phyloP scores from a whole-genome alignment of 2,797 vertebrate species.

The Cirrhinus molitorella region DNA sequence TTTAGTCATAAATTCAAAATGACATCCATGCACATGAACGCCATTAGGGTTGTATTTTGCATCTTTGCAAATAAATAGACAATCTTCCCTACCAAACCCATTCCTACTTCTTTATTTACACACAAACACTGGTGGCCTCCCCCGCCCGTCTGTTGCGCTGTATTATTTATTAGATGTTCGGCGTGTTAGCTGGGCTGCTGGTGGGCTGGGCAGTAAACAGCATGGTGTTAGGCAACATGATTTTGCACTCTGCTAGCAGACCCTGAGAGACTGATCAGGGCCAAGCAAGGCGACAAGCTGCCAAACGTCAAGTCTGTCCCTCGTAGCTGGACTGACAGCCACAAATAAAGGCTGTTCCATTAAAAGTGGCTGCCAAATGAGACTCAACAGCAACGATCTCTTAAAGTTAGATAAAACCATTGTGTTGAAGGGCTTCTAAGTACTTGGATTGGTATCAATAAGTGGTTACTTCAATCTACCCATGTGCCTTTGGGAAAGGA shows the following conservation, averaged over 20 bases:
- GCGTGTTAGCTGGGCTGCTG: conserved; percentile 68
- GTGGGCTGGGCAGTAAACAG: conserved; percentile 93
- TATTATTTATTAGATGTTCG: conserved; percentile 80
- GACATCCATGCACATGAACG: conserved; percentile 7
- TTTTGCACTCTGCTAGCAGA: conserved; percentile 93
- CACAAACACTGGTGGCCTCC: conserved; percentile 58
- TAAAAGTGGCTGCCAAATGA: conserved; percentile 61
- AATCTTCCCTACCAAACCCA: conserved; percentile 41
- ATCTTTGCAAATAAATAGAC: conserved; percentile 41
- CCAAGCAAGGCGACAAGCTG: conserved; percentile 87
- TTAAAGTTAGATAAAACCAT: conserved; percentile 11
- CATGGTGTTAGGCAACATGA: conserved; percentile 94
- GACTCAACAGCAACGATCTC: conserved; percentile 12
- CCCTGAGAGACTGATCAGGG: conserved; percentile 92
- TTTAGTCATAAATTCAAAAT: conserved; percentile 26
- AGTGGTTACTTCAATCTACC: conserved; percentile 28
- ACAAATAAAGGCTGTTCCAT: conserved; percentile 72
- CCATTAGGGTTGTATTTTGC: conserved; percentile 40
- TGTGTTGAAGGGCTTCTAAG: conserved; percentile 27
- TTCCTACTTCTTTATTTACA: conserved; percentile 47
- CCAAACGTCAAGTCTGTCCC: conserved; percentile 70
- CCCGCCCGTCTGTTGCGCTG: conserved; percentile 74
- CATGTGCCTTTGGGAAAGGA: conserved; percentile 14
- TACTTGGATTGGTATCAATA: conserved; percentile 14
- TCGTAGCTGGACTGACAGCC: conserved; percentile 56